Conservation (phyloP, 64 coral and sea anemone genomes). For the Stichodactyla mertensii region DNA sequence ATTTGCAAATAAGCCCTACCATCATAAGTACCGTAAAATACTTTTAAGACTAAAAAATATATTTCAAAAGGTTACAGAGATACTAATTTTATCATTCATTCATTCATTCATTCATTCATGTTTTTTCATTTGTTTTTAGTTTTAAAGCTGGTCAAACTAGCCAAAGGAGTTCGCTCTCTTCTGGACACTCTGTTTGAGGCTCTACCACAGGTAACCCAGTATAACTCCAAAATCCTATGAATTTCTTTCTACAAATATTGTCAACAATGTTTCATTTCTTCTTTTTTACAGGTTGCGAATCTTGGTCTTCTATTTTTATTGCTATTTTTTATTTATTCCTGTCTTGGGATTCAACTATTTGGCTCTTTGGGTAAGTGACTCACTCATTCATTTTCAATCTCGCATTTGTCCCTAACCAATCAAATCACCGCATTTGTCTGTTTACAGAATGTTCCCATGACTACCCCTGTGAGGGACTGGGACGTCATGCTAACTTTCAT, state of each 20-base stretch:
- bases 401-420: not conserved
- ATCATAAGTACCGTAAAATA: conserved; percentile 58
- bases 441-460: conserved; percentile 62
- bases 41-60: too few species aligned
- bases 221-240: too few species aligned
- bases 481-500: conserved; percentile 70
- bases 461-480: conserved; percentile 72
- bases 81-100: too few species aligned
- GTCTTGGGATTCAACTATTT: conserved; percentile 94
- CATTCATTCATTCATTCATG: too few species aligned
- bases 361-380: conserved; percentile 72
- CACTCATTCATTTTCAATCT: not conserved
- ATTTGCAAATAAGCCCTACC: conserved; percentile 52
- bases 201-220: conserved; percentile 75
- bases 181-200: conserved; percentile 85
- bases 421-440: not conserved
- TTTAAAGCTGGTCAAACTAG: conserved; percentile 92
- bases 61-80: too few species aligned
- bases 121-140: conserved; percentile 47
- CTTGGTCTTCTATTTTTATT: conserved; percentile 85
- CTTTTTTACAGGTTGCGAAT: conserved; percentile 72
- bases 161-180: conserved; percentile 86
- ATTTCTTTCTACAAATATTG: not conserved
- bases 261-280: not conserved
- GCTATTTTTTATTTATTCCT: conserved; percentile 95